Evolutionary conservation across 2,888 invertebrate genomes (phyloP), one percentile per base, ranked within the genome.

Genomic region (Polylopha cassiicola): DNA sequence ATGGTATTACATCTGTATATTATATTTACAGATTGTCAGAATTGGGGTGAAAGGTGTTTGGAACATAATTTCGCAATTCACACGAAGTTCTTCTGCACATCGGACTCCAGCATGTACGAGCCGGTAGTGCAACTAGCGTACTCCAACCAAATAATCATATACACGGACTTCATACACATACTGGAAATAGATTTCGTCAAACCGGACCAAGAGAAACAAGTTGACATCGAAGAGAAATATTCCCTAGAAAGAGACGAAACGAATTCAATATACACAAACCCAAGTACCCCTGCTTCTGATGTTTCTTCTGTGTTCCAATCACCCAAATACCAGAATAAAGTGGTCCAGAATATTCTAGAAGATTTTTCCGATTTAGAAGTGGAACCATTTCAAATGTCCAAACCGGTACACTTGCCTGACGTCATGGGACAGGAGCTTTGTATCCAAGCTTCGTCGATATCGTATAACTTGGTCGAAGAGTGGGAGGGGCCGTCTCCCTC

Each of bases 51-150:
- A 61, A 80, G 92, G 53, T 98, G 98, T 68, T 81, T 95, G 39
- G 91, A 92, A 63, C 97, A 98, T 71, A 95, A 96, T 64, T 91
- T 96, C 54, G 95, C 96, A 28, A 90, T 97, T 49, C 97, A 98
- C 75, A 95, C 95, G 53, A 94, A 94, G 66, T 95, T 96, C 71
- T 94, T 95, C 65, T 91, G 95, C 55, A 93, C 94, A n/a, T 91
- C 93, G 26, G 94, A 95, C 31, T 93, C 92, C 57, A 95, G 94
- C 14, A 87, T 89, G 70, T 93, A 93, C 58, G 89, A 90, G 54
- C 91, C 91, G 0, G 88, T 88, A 4, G 88, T 91, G 2, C 91
- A 91, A 61, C 77, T 91, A 28, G 89, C 90, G 4, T 91, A 91
- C 58, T 89, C 90, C 32, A 90, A 91, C 55, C 89, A 92, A 54